phyloP scores from a whole-genome alignment of 1,140 invertebrate genomes.

The Brachionus manjavacas region DNA sequence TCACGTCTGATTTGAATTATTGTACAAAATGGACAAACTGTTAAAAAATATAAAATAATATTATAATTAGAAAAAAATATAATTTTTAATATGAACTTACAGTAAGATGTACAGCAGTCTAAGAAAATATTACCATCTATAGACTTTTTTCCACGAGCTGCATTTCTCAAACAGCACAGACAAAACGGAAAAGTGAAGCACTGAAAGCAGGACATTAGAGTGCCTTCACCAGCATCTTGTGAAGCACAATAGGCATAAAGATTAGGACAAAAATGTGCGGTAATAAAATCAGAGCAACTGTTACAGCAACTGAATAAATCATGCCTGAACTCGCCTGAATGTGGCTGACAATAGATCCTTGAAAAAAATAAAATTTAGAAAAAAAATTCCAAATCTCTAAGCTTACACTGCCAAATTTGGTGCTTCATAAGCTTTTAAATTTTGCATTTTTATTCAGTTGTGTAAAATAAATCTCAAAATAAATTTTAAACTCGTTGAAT shows the following conservation, averaged over 20 bases:
- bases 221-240: conserved; percentile 32
- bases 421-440: background rate
- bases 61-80: background rate
- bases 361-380: background rate
- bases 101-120: background rate
- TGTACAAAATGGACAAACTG: conserved; percentile 25
- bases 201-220: background rate
- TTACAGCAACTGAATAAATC: background rate
- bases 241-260: conserved; percentile 5
- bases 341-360: conserved; percentile 17
- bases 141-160: background rate
- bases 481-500: background rate
- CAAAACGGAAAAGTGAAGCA: conserved; percentile 22
- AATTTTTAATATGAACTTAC: background rate
- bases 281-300: conserved; percentile 3
- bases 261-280: conserved; percentile 16
- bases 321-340: background rate
- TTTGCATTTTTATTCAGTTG: background rate
- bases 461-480: background rate
- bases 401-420: background rate
- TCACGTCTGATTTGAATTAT: conserved; percentile 30
- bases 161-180: background rate
- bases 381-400: background rate
- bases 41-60: background rate
- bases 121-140: background rate